Percentiles rank a stretch among this genome's conserved stretches.
These are phyloP conservation scores for Drosophila nikananu DNA, from an alignment of 1,140 invertebrate genomes.

Conservation along the genomic window DNA sequence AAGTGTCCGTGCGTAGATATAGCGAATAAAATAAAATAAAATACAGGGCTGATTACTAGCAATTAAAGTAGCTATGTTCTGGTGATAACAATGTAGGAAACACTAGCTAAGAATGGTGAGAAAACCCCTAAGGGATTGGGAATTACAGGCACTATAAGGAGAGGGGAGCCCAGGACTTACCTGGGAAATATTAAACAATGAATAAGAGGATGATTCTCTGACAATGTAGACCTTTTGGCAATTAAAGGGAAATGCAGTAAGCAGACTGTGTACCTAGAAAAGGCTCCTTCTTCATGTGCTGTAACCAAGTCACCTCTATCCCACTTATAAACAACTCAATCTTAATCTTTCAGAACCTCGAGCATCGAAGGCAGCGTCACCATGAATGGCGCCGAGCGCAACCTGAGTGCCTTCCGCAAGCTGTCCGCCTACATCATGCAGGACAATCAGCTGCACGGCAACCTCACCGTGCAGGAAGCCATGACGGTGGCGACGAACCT, in stretches of 20 bases:
- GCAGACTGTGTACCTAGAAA: neutral
- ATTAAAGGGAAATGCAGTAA: neutral
- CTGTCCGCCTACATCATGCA: constrained; percentile 99
- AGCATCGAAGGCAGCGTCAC: constrained; percentile 92
- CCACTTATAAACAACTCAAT: neutral
- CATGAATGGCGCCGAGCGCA: constrained; percentile 94
- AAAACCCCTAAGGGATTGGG: neutral
- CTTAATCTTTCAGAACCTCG: constrained; percentile 87
- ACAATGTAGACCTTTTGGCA: neutral
- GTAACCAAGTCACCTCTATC: neutral
- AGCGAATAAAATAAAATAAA: constrained; percentile 11
- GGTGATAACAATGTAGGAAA: neutral
- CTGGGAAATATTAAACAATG: neutral
- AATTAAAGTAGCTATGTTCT: constrained; percentile 10
- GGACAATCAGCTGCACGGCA: constrained; percentile 97
- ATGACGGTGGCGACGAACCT: constrained; percentile 97
- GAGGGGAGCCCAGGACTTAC: neutral
- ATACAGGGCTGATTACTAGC: constrained; percentile 23
- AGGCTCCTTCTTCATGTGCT: neutral
- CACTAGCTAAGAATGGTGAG: constrained; percentile 8
- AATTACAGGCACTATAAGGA: neutral
- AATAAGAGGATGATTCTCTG: neutral
- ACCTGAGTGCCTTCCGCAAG: constrained; percentile 96
- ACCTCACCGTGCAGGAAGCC: constrained; percentile 96
- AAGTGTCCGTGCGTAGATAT: constrained; percentile 25